Conservation (phyloP, 2,113 vertebrate species). For the Pollachius pollachius region DNA sequence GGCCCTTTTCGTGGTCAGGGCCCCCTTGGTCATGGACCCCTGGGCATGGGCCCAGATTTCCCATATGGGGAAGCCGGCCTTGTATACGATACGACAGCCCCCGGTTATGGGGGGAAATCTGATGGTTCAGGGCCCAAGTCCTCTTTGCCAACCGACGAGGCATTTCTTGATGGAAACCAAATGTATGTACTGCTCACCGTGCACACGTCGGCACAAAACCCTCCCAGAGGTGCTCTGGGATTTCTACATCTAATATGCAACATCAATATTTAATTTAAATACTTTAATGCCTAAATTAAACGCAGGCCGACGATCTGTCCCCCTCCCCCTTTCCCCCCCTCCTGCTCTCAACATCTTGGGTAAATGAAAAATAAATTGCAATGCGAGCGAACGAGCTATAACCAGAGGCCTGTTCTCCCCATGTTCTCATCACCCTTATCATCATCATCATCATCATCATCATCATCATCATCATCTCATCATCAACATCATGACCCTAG, state of each 20-base stretch:
- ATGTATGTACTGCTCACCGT: not conserved
- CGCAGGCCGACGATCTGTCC: not conserved
- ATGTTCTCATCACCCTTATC: too few species aligned
- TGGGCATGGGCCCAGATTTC: too few species aligned
- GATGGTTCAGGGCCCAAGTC: not conserved
- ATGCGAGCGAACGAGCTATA: not conserved
- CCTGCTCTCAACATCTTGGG: too few species aligned
- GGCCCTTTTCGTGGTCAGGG: too few species aligned
- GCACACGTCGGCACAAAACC: not conserved
- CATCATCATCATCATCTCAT: too few species aligned
- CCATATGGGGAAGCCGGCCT: too few species aligned
- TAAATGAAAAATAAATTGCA: not conserved
- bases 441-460: too few species aligned
- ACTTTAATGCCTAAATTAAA: not conserved
- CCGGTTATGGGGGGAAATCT: too few species aligned
- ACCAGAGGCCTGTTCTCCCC: not conserved
- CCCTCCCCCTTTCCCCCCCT: not conserved
- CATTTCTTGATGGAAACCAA: not conserved
- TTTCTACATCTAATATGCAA: not conserved
- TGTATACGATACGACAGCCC: too few species aligned
- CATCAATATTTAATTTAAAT: conserved; percentile 7
- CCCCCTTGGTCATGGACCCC: too few species aligned
- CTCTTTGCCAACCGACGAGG: not conserved
- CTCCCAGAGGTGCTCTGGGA: not conserved
- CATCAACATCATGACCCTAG: too few species aligned